Base-by-base conservation (phyloP, 2,113 vertebrate genomes). In the Ceyx margarethae region DNA sequence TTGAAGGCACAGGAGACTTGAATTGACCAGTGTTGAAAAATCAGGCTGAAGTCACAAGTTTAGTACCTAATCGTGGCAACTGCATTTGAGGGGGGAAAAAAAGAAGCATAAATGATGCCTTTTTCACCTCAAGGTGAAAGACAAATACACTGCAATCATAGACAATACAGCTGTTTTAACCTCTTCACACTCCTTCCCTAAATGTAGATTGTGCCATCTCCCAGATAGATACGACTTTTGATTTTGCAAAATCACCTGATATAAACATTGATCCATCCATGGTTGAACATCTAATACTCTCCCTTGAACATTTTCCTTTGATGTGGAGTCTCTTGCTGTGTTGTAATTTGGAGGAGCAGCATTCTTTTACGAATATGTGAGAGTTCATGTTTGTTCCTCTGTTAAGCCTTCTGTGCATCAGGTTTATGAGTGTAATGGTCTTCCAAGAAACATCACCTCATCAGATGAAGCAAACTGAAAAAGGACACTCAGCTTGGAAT, bases 381-480 rank as follows among this genome's bases (percentile, higher is more conserved):
- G 75, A 73, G 79, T 69, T 91, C 26, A 25, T 85, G 60, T 87
- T 90, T 96, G 84, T 96, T 95, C 91, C 91, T 95, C 73, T 76
- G 57, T 93, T 96, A 96, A 96, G 57, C 46, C 88, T 57, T 93
- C 56, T 74, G 75, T 96, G 84, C 50, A 87, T 94, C 85, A 77
- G 64, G 85, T 96, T 97, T 96, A 92, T 94, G 82, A 95, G 64
- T 81, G 87, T 92, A 94, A 89, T 92, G 93, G 75, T 96, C 91
- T 97, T 92, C 95, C 90, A 86, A 95, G 96, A 93, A 94, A 67
- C 94, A 96, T 96, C 95, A 94, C 91, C 94, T 95, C 79, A 95
- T 96, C 95, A 94, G 60, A 67, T 89, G 77, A 90, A 94, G 73
- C 85, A 97, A 96, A 96, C 94, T 95, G 90, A 93, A 98, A 93